Base-by-base conservation (phyloP, 2,113 vertebrate species). In the Cyanistes caeruleus region DNA sequence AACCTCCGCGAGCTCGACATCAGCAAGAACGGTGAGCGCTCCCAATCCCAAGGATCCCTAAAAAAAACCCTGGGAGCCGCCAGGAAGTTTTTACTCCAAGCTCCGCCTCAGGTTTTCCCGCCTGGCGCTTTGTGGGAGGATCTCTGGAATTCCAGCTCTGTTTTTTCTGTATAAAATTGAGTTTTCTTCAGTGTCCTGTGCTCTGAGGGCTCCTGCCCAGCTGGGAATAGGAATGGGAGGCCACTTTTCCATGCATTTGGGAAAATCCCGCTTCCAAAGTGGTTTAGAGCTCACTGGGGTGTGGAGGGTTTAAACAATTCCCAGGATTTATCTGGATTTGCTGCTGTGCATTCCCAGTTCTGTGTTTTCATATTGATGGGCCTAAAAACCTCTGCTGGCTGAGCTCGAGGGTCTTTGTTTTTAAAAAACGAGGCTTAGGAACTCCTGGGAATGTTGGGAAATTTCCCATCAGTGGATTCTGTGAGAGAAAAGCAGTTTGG, bases 1-100 rank as follows among this genome's bases (percentile, higher is more conserved):
- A 99, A 99, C 97, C 99, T 99, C 94, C 99, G 98, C 89, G 99
- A 99, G 98, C 98, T 99, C 67, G 99, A 99, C 98, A 99, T 99
- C 98, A 99, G 99, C 98, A 99, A 99, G 98, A 99, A 99, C 62
- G 99, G 99, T 99, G 98, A 98, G 98, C 60, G 23, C 56, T 9
- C 83, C 22, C n/a, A 28, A 13, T 1, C 20, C 43, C 1, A 2
- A 33, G 24, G 28, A 10, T 53, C 48, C 77, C 62, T 48, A 12
- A 73, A 46, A n/a, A n/a, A n/a, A n/a, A n/a, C n/a, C 15, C 39
- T 5, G 60, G 39, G 22, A 62, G 15, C 23, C 10, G 2, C 2
- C 5, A 7, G 8, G 30, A 17, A 9, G 22, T 15, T 82, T 55
- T 22, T 3, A 1, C 65, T 58, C 37, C 44, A 0, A 1, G 28